Evolutionary conservation across 2,888 invertebrate species (phyloP).

Genomic region (Pecten maximus): DNA sequence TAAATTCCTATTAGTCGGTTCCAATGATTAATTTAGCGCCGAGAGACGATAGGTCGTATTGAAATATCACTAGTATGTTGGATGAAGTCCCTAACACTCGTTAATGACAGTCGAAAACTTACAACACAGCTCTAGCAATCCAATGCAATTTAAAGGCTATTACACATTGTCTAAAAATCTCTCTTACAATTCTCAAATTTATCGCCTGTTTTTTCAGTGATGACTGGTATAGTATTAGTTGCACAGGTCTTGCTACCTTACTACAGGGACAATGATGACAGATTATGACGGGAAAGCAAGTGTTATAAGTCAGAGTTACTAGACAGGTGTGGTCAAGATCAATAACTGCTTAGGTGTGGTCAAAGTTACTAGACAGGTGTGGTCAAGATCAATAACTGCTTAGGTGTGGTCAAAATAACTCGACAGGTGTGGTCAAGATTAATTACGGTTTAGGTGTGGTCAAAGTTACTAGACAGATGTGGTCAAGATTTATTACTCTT

Average conservation of each 20-base stretch:
- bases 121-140: not conserved
- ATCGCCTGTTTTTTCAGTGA: not conserved
- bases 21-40: not conserved
- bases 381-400: not conserved
- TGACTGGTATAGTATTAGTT: not conserved
- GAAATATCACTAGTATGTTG: not conserved
- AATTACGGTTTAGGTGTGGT: no score
- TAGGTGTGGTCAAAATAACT: not conserved
- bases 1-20: not conserved
- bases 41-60: constrained; percentile 2
- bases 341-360: not conserved
- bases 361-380: not conserved
- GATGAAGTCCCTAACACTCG: not conserved
- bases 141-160: constrained; percentile 7
- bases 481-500: not conserved
- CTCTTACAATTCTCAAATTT: not conserved
- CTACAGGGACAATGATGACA: no score
- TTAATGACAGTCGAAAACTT: not conserved
- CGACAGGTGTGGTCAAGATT: not conserved
- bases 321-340: not conserved
- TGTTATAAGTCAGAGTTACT: not conserved
- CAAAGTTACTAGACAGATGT: not conserved
- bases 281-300: no score
- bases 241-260: not conserved
- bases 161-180: constrained; percentile 10